A percentile compares a stretch with the other conserved stretches of the same genome.
These are phyloP conservation scores for Epicampocera succincta DNA, from an alignment of 2,888 invertebrate genomes.

Conservation along the genomic window DNA sequence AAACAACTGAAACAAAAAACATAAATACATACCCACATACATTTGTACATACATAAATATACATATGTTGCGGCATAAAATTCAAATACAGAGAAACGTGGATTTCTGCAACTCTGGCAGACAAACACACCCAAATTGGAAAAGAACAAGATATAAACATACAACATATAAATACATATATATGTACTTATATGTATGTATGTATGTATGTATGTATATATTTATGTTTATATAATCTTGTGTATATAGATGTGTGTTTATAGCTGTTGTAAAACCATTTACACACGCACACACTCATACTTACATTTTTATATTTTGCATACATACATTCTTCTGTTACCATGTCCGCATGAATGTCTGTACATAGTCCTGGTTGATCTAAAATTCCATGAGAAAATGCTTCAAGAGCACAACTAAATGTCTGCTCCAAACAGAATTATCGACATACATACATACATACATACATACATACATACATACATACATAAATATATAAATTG, in stretches of 20 bases:
- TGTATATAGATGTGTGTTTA: no score
- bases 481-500: neutral
- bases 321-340: neutral
- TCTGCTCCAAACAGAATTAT: neutral
- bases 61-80: slow-evolving; percentile 40
- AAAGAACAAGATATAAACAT: no score
- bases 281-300: no score
- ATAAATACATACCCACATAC: no score
- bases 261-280: no score
- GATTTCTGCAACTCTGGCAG: slow-evolving; percentile 38
- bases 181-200: neutral
- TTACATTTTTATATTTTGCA: neutral
- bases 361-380: slow-evolving; percentile 12
- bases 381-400: slow-evolving; percentile 52
- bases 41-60: slow-evolving; percentile 14
- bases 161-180: no score
- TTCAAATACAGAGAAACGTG: slow-evolving; percentile 16
- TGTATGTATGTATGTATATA: no score
- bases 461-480: neutral
- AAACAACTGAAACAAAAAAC: slow-evolving; percentile 10
- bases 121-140: slow-evolving; percentile 61
- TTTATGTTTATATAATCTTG: no score
- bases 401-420: slow-evolving; percentile 44
- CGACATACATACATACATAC: neutral
- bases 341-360: neutral